A percentile compares a stretch with the other conserved stretches of the same genome.
Evolutionary conservation across 2,113 vertebrate species (phyloP).

Genomic region (Eonycteris spelaea): DNA sequence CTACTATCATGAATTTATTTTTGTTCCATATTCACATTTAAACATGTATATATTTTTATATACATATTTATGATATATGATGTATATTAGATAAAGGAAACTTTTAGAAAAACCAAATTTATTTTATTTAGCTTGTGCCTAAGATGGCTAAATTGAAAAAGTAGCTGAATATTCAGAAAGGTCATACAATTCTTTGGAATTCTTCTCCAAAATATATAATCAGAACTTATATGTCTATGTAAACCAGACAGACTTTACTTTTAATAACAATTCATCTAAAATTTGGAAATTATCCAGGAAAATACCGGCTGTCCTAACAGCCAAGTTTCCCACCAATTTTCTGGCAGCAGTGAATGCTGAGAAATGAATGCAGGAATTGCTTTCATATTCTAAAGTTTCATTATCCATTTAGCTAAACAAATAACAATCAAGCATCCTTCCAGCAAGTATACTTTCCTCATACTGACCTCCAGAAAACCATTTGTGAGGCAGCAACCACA

Average conservation of each 20-base stretch:
- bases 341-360: slow-evolving; percentile 21
- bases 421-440: slow-evolving; percentile 35
- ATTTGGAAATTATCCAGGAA: slow-evolving; percentile 57
- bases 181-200: background rate
- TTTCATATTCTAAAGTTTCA: slow-evolving; percentile 35
- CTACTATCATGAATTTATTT: background rate
- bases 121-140: background rate
- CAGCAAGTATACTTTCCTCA: slow-evolving; percentile 3
- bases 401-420: slow-evolving; percentile 56
- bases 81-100: background rate
- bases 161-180: slow-evolving; percentile 7
- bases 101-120: background rate
- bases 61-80: background rate
- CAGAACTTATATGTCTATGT: slow-evolving; percentile 11
- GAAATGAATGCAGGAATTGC: slow-evolving; percentile 7
- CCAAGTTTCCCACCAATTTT: slow-evolving; percentile 55
- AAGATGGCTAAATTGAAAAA: background rate
- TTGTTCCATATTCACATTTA: background rate
- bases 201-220: slow-evolving; percentile 1
- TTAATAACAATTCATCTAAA: slow-evolving; percentile 59
- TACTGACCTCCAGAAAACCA: slow-evolving; percentile 4
- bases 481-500: background rate
- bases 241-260: slow-evolving; percentile 54
- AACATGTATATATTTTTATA: background rate
- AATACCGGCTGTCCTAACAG: background rate